Conservation (phyloP, 2,888 invertebrate genomes). For the Ophion ellenae region DNA sequence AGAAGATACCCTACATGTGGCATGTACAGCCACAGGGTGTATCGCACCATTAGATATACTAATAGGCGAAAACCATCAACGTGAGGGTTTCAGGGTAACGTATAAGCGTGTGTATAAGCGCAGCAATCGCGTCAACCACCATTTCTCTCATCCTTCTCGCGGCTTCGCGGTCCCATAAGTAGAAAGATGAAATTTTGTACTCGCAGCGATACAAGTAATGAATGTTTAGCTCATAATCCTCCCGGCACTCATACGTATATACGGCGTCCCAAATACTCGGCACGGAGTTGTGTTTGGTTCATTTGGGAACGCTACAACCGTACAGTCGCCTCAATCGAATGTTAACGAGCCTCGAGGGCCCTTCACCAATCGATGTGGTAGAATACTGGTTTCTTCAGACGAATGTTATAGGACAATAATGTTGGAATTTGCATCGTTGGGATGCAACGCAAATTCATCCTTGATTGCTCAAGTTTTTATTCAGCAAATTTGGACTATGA, state of each 20-base stretch:
- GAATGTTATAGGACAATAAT: too few species aligned
- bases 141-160: slow-evolving; percentile 45
- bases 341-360: too few species aligned
- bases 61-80: slow-evolving; percentile 73
- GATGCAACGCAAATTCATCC: too few species aligned
- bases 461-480: too few species aligned
- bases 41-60: slow-evolving; percentile 70
- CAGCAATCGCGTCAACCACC: slow-evolving; percentile 51
- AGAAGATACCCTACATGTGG: slow-evolving; percentile 6
- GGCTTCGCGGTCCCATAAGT: slow-evolving; percentile 27
- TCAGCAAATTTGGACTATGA: too few species aligned
- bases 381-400: too few species aligned
- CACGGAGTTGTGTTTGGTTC: neutral
- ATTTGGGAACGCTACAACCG: neutral
- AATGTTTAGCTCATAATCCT: slow-evolving; percentile 42
- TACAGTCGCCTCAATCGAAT: neutral
- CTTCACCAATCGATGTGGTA: too few species aligned
- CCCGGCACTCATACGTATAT: slow-evolving; percentile 21
- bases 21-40: slow-evolving; percentile 25
- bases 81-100: slow-evolving; percentile 53
- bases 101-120: slow-evolving; percentile 48
- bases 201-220: slow-evolving; percentile 62
- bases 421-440: too few species aligned
- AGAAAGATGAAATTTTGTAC: slow-evolving; percentile 60
- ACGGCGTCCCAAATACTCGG: slow-evolving; percentile 11